A percentile compares a stretch with the other conserved stretches of the same genome.
phyloP scores from a whole-genome alignment of 2,888 invertebrate genomes.

The Apoderus coryli region DNA sequence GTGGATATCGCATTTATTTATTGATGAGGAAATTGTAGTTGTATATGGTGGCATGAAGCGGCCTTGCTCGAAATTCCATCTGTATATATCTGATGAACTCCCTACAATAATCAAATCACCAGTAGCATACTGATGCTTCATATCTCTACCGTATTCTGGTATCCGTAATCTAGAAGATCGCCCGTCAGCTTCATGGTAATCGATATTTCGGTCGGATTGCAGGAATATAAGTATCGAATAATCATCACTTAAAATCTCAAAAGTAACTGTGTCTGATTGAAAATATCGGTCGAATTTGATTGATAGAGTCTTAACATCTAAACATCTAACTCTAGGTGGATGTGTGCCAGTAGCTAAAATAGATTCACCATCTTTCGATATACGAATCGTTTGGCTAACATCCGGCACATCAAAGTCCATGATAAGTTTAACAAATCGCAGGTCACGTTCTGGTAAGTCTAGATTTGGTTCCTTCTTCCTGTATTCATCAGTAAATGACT shows the following conservation, averaged over 20 bases:
- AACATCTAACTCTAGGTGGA: conserved; percentile 92
- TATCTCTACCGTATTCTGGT: conserved; percentile 89
- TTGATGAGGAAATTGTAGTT: conserved; percentile 50
- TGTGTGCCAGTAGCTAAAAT: conserved; percentile 89
- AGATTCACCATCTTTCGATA: conserved; percentile 85
- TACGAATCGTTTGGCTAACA: conserved; percentile 67
- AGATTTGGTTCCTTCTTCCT: no score
- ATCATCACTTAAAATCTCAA: conserved; percentile 86
- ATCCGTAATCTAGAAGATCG: conserved; percentile 81
- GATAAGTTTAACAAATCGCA: conserved; percentile 91
- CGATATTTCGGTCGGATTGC: conserved; percentile 82
- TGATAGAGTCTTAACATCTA: conserved; percentile 88
- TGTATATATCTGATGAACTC: conserved; percentile 60
- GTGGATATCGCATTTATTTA: conserved; percentile 79
- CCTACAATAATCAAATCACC: conserved; percentile 91
- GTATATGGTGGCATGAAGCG: conserved; percentile 78
- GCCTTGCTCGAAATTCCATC: conserved; percentile 85
- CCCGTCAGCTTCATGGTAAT: conserved; percentile 91
- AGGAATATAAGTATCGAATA: conserved; percentile 88
- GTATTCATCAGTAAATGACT: no score
- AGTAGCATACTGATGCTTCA: conserved; percentile 76
- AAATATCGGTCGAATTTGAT: conserved; percentile 96
- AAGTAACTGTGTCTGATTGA: conserved; percentile 91
- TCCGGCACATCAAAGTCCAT: conserved; percentile 99
- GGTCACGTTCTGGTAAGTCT: no score